Base-by-base conservation (phyloP, 2,888 invertebrate genomes). In the Hydraecia micacea region DNA sequence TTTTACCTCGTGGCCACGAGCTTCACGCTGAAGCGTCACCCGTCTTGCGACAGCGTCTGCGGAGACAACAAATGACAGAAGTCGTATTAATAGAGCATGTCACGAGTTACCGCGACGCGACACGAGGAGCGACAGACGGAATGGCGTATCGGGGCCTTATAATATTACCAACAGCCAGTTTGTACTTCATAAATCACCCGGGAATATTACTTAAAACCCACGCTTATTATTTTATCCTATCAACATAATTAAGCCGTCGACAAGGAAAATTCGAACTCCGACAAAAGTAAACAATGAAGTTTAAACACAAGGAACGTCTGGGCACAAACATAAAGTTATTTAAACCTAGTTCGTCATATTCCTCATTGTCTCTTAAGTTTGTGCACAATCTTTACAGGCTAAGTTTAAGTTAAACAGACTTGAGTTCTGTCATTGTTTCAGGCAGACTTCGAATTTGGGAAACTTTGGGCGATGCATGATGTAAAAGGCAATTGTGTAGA, bases 271-370 rank as follows among this genome's bases (percentile, higher is more conserved):
- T 28, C 4, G 6, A 67, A 82, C 75, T 81, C 7, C 28, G 7
- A 36, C 82, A 21, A 71, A 67, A 55, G 46, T 62, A 52, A 81
- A 82, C 60, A 67, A 62, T 32, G 66, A 81, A 69, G 18, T 77
- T 66, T 66, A 4, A 81, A 55, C 46, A 46, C 70, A 39, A 67
- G 42, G 52, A 18, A 67, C 71, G 60, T 62, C 66, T 75, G 8
- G n/a, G 28, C 32, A 21, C 77, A 77, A 82, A 82, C 66, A 77
- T 67, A 18, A 77, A 75, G 55, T 67, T 39, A 77, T 71, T 80
- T 77, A 62, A 67, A 68, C 72, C 39, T 82, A 63, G 68, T 63
- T 81, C 77, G 32, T 72, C 77, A 82, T 82, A 63, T 68, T 72
- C n/a, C 71, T 32, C 62, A 49, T 72, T 55, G 77, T 82, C 46